Evolutionary conservation across 2,797 vertebrate species (phyloP).

Genomic region (Peromyscus nudipes): DNA sequence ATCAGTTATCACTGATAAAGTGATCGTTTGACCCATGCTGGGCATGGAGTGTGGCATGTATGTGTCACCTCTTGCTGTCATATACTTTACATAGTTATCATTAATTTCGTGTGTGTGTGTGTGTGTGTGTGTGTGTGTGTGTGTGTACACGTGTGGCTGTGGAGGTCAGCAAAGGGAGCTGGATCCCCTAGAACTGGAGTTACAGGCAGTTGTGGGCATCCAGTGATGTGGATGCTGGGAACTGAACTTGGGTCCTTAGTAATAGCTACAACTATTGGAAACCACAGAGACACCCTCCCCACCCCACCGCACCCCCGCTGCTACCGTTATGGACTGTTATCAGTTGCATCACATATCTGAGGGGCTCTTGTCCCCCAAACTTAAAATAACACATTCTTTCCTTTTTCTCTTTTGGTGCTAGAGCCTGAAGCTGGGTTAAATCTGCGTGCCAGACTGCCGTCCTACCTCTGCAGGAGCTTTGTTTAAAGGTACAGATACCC

Average conservation of each 20-base stretch:
- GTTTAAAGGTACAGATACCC: background rate
- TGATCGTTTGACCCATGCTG: background rate
- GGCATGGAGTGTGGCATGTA: rapidly evolving
- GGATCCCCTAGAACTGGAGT: background rate
- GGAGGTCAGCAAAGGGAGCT: background rate
- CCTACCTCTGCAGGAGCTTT: background rate
- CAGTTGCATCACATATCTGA: background rate
- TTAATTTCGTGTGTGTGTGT: background rate
- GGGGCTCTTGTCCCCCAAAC: background rate
- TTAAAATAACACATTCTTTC: background rate
- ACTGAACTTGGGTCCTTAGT: background rate
- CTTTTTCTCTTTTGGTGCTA: background rate
- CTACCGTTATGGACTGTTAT: background rate
- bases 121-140: background rate
- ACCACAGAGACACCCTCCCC: too few relatives aligned
- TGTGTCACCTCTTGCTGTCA: background rate
- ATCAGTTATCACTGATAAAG: background rate
- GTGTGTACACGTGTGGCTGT: too few relatives aligned
- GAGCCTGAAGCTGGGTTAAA: background rate
- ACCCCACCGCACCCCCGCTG: too few relatives aligned
- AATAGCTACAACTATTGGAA: background rate
- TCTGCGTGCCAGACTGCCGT: background rate
- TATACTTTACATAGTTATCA: background rate
- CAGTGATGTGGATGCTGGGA: background rate
- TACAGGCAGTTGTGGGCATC: background rate